phyloP scores from a whole-genome alignment of 2,113 vertebrate species.

The Lagopus leucura region DNA sequence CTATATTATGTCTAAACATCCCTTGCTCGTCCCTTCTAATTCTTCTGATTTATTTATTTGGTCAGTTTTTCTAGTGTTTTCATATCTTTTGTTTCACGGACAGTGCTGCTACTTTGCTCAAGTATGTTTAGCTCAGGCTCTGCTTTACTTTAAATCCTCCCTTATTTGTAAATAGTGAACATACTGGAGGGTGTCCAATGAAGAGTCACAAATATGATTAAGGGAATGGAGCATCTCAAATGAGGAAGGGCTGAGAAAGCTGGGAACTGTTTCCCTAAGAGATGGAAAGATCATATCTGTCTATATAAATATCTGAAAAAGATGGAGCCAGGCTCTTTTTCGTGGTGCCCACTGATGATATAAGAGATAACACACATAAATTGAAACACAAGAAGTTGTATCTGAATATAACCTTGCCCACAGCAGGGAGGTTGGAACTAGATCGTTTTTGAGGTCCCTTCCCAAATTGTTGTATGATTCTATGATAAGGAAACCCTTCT shows the following conservation, averaged over 20 bases:
- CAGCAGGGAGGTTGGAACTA: too few relatives aligned
- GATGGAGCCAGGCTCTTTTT: neutral
- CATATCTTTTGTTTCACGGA: neutral
- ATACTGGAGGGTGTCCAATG: neutral
- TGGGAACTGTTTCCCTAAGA: neutral
- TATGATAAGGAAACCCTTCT: neutral
- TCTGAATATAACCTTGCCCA: neutral
- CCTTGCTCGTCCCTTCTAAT: neutral
- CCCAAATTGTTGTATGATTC: too few relatives aligned
- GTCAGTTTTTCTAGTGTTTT: neutral
- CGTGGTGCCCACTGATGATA: neutral
- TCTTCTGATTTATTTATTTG: neutral
- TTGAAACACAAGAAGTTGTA: neutral
- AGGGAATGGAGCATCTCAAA: neutral
- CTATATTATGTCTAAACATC: neutral
- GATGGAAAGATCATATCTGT: neutral
- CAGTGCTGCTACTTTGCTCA: neutral
- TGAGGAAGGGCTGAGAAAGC: neutral
- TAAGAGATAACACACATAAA: neutral
- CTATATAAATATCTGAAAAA: neutral
- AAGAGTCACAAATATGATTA: neutral
- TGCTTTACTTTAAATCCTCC: neutral
- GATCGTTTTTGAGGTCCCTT: too few relatives aligned
- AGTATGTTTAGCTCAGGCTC: neutral
- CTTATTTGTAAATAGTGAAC: neutral